phyloP scores from a whole-genome alignment of 2,113 vertebrate species.

The Malurus melanocephalus region DNA sequence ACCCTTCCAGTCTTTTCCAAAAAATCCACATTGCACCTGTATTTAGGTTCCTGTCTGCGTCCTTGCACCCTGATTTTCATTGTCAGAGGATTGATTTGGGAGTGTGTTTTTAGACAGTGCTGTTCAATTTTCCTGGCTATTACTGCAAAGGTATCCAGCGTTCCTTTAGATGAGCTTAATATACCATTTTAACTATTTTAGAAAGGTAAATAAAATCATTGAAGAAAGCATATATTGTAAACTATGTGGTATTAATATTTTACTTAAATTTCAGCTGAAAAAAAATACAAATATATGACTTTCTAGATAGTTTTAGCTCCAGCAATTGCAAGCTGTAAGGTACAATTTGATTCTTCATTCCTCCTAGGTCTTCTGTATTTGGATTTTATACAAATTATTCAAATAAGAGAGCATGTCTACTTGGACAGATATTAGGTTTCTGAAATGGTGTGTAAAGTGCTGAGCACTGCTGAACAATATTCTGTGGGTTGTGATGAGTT shows the following conservation, averaged over 20 bases:
- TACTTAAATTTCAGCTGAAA: not conserved
- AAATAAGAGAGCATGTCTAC: not conserved
- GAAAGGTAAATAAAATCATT: not conserved
- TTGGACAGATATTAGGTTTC: not conserved
- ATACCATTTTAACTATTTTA: not conserved
- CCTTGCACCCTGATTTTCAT: not conserved
- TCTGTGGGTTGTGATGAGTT: not conserved
- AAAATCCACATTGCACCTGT: fast-evolving
- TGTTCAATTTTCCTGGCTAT: not conserved
- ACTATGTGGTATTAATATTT: not conserved
- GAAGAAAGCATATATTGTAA: not conserved
- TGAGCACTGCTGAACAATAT: not conserved
- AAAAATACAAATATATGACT: not conserved
- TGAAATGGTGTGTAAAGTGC: not conserved
- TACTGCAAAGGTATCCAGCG: not conserved
- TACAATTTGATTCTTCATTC: not conserved
- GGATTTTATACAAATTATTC: not conserved
- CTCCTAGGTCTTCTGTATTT: not conserved
- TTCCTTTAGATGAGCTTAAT: not conserved
- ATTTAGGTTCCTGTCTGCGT: not conserved
- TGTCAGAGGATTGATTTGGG: not conserved
- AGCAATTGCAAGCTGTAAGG: not conserved
- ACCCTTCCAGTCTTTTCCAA: not conserved
- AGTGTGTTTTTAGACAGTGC: not conserved
- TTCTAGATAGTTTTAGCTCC: not conserved